Conservation (phyloP, 92 coral and sea anemone genomes). For the Porites evermanni region DNA sequence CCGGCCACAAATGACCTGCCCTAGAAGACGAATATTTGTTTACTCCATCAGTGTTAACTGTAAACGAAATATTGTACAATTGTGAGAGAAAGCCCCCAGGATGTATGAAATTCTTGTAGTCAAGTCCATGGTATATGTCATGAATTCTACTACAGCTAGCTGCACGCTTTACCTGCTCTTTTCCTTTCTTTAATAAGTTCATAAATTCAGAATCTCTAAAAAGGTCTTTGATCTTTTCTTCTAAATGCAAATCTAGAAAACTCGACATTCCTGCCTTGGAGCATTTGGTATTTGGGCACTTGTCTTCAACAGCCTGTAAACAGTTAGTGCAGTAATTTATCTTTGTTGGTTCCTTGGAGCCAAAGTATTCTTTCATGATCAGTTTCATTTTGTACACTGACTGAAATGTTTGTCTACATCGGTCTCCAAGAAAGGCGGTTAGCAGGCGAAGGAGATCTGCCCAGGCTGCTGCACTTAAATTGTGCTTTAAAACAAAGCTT, state of each 20-base stretch:
- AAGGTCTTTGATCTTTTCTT: constrained; percentile 58
- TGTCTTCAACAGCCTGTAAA: constrained; percentile 33
- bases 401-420: constrained; percentile 27
- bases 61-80: constrained; percentile 57
- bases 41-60: constrained; percentile 70
- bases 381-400: constrained; percentile 61
- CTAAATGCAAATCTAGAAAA: constrained; percentile 59
- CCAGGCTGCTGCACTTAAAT: constrained; percentile 33
- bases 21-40: constrained; percentile 62
- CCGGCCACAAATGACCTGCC: constrained; percentile 71
- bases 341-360: constrained; percentile 52
- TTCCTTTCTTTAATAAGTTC: constrained; percentile 39
- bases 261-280: constrained; percentile 29
- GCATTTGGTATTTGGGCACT: constrained; percentile 39
- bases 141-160: constrained; percentile 31
- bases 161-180: constrained; percentile 34
- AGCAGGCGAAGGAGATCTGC: constrained; percentile 40
- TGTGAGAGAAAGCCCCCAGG: constrained; percentile 55
- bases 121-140: constrained; percentile 65
- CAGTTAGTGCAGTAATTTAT: constrained; percentile 49
- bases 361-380: constrained; percentile 47
- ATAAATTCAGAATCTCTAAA: constrained; percentile 50
- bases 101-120: constrained; percentile 58
- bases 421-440: constrained; percentile 32
- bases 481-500: constrained; percentile 46